These are phyloP conservation scores for Zonotrichia albicollis DNA, from an alignment of 2,797 vertebrate species.

Conservation along the genomic window DNA sequence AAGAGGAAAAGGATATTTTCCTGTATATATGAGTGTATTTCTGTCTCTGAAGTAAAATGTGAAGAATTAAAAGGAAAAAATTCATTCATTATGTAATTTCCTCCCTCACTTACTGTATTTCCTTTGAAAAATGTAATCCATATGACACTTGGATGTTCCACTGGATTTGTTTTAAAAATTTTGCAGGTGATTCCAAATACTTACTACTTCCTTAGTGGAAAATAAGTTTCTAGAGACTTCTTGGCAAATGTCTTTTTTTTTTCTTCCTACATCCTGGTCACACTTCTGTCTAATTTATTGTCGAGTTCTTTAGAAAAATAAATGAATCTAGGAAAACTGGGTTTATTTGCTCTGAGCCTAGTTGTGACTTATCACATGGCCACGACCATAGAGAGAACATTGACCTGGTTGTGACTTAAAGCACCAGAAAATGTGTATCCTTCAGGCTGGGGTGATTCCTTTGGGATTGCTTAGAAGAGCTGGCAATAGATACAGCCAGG, in stretches of 20 bases:
- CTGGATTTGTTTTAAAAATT: conserved; percentile 25
- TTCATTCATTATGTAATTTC: conserved; percentile 10
- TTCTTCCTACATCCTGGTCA: not conserved
- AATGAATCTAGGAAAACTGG: not conserved
- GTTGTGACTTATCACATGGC: not conserved
- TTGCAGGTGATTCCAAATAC: conserved; percentile 29
- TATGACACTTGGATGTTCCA: conserved; percentile 11
- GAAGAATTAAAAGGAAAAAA: conserved; percentile 32
- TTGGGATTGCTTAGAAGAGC: not conserved
- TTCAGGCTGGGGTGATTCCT: not conserved
- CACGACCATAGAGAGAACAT: not conserved
- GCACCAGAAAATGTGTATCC: not conserved
- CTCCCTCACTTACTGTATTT: not conserved
- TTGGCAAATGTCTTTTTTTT: not conserved
- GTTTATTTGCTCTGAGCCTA: not conserved
- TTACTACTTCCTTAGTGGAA: conserved; percentile 41
- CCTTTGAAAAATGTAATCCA: conserved; percentile 40
- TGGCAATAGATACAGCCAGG: not conserved
- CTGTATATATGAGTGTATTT: not conserved
- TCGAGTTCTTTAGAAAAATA: not conserved
- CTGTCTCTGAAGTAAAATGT: conserved; percentile 24
- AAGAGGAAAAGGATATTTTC: conserved; percentile 33
- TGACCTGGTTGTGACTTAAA: not conserved
- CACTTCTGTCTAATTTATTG: not conserved
- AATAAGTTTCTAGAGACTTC: not conserved